Conservation (phyloP, 2,888 invertebrate genomes). For the Diabrotica balteata region DNA sequence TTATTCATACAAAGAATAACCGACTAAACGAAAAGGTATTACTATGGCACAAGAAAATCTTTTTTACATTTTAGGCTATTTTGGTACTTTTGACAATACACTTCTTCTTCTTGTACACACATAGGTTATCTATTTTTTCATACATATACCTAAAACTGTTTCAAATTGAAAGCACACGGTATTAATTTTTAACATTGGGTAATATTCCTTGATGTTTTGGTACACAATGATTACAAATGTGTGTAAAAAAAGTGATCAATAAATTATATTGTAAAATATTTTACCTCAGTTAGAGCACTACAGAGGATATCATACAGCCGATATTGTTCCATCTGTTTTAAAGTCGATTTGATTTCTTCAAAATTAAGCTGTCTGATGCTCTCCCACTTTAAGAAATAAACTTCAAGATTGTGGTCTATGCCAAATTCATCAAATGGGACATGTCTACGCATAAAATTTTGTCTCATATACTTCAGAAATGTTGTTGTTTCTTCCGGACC, state of each 20-base stretch:
- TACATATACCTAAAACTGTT: no score
- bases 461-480: conserved; percentile 40
- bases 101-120: no score
- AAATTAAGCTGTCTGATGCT: conserved; percentile 25
- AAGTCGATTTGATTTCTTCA: conserved; percentile 43
- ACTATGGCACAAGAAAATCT: no score
- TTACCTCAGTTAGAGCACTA: conserved; percentile 2
- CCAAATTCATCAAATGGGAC: conserved; percentile 39
- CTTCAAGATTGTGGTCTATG: conserved; percentile 47
- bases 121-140: no score
- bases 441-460: conserved; percentile 41
- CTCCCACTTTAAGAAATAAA: conserved; percentile 53
- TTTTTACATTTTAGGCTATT: no score
- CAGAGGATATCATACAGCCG: conserved; percentile 35
- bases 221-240: no score
- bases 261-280: neutral
- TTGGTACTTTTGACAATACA: no score
- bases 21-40: no score
- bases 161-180: no score
- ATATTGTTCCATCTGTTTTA: conserved; percentile 49
- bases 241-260: neutral
- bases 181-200: no score
- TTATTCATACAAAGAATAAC: no score
- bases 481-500: conserved; percentile 47
- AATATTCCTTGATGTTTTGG: no score